Evolutionary conservation across 1,140 invertebrate genomes (phyloP).

Genomic region (Myzus persicae): DNA sequence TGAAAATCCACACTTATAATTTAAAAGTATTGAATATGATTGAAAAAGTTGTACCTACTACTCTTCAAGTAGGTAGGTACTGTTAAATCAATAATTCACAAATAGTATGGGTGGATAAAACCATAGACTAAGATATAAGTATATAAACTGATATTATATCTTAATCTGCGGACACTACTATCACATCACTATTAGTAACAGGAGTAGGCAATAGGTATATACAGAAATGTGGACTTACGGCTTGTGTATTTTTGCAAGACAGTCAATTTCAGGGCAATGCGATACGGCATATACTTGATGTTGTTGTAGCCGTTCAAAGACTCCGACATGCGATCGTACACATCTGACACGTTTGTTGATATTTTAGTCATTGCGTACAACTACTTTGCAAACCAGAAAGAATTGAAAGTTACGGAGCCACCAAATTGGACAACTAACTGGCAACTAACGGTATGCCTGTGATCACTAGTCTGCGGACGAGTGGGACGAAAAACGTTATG

Average conservation of each 20-base stretch:
- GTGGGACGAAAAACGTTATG: background rate
- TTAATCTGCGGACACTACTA: no score
- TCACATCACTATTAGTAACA: no score
- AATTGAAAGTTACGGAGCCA: background rate
- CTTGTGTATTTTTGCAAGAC: constrained; percentile 28
- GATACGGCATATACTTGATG: constrained; percentile 43
- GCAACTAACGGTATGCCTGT: background rate
- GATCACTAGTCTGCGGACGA: background rate
- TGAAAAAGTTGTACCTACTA: no score
- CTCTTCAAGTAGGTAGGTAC: background rate
- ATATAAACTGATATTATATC: background rate
- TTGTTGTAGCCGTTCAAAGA: constrained; percentile 3
- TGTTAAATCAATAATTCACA: background rate
- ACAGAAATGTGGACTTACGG: background rate
- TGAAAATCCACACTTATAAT: no score
- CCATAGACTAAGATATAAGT: background rate
- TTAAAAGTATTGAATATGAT: background rate
- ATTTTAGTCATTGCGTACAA: background rate
- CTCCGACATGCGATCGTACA: background rate
- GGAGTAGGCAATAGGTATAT: background rate
- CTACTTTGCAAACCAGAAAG: background rate
- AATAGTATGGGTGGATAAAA: background rate
- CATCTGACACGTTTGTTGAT: background rate
- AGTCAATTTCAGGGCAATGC: constrained; percentile 3
- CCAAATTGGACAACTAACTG: background rate